Percentiles rank a stretch among this genome's conserved stretches.
Conservation (phyloP, 2,888 invertebrate species). For the Drosophila atripex region DNA sequence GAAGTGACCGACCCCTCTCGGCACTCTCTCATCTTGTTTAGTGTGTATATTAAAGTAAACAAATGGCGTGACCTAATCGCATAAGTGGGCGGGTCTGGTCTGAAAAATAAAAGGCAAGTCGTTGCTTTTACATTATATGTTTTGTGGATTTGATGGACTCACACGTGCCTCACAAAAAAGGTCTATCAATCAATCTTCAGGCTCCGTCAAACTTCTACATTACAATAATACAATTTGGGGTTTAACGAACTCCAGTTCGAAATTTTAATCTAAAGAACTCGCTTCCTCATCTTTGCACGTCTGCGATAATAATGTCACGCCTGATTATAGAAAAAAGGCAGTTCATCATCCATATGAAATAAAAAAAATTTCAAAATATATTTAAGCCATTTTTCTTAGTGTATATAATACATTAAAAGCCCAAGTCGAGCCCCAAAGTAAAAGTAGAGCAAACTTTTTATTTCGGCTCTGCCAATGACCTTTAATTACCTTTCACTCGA, state of each 20-base stretch:
- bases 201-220: constrained; percentile 18
- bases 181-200: constrained; percentile 30
- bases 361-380: not conserved
- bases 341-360: not conserved
- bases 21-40: not conserved
- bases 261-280: constrained; percentile 25
- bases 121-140: constrained; percentile 14
- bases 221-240: constrained; percentile 30
- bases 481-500: constrained; percentile 65
- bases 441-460: constrained; percentile 48
- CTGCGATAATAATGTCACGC: constrained; percentile 29
- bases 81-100: constrained; percentile 34
- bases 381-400: not conserved
- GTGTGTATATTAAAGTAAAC: constrained; percentile 27
- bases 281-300: constrained; percentile 20
- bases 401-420: constrained; percentile 8
- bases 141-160: constrained; percentile 15
- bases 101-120: constrained; percentile 36
- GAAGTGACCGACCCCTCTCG: constrained; percentile 50
- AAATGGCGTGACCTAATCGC: constrained; percentile 60
- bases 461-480: constrained; percentile 53
- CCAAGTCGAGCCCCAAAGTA: constrained; percentile 13
- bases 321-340: constrained; percentile 4
- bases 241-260: constrained; percentile 60
- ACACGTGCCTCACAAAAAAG: constrained; percentile 20